Conservation (phyloP, 2,888 invertebrate species). For the Leptinotarsa tumamoca region DNA sequence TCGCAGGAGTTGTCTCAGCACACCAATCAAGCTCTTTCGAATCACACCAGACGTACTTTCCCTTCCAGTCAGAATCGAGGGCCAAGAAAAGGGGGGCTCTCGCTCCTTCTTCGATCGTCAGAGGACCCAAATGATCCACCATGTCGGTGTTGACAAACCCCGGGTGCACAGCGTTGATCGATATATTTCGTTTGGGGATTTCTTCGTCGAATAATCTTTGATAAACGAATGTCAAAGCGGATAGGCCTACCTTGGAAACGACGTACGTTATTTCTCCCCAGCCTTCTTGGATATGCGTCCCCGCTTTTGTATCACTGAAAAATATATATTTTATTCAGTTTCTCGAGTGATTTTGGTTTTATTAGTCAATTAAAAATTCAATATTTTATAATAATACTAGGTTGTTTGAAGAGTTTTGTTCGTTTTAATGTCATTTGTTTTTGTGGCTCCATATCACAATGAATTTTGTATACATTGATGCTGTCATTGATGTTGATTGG, state of each 20-base stretch:
- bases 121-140: slow-evolving; percentile 75
- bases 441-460: no score
- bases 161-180: slow-evolving; percentile 79
- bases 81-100: slow-evolving; percentile 74
- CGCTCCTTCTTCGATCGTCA: slow-evolving; percentile 72
- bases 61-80: slow-evolving; percentile 73
- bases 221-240: slow-evolving; percentile 76
- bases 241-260: slow-evolving; percentile 81
- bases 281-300: slow-evolving; percentile 53
- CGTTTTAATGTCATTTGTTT: no score
- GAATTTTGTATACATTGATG: no score
- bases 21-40: slow-evolving; percentile 72
- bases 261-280: slow-evolving; percentile 72
- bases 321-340: neutral
- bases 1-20: slow-evolving; percentile 20
- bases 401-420: no score
- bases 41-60: slow-evolving; percentile 75
- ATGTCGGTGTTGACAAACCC: slow-evolving; percentile 83
- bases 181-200: slow-evolving; percentile 70
- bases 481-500: no score
- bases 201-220: slow-evolving; percentile 72
- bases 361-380: no score
- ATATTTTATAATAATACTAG: no score
- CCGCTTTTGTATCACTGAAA: slow-evolving; percentile 55
- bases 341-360: no score